Base-by-base conservation (phyloP, 2,797 vertebrate species). In the Syncerus caffer region DNA sequence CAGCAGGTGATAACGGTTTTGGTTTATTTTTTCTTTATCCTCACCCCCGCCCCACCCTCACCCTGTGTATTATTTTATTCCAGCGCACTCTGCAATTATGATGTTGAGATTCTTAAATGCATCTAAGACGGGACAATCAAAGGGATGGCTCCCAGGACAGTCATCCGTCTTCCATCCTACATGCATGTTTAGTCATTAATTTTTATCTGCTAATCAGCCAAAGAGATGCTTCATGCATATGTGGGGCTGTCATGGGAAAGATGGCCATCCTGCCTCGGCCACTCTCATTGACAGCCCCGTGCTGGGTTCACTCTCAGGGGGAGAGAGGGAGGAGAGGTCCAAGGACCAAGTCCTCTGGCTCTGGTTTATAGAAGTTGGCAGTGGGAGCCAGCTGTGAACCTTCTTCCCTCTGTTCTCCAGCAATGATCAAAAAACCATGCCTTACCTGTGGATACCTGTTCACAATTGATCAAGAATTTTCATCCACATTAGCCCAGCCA, bases 121-220 rank as follows among this genome's bases (percentile, higher is more conserved):
- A 27, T 42, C 47, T 23, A 34, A 86, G 93, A 82, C 64, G 87
- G 50, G 84, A 38, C 85, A 87, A 12, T 94, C 93, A 92, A 71
- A 25, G n/a, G 9, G 11, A 27, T 17, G 76, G 88, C 82, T 95
- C 93, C 92, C 83, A 7, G 74, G 90, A 76, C 47, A 17, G 91
- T 60, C 21, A 29, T 92, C 93, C 21, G 0, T 79, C 88, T 57
- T 85, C 96, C 9, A 27, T 16, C 71, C 58, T 3, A 2, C 50
- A 2, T 10, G 10, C n/a, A 13, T 16, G 23, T 53, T 90, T 57
- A 42, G 91, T 34, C 45, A n/a, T 47, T 50, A 25, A 23, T 79
- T 45, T 80, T 91, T 89, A 42, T 15, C 91, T 45, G 14, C 74
- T 62, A 11, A 12, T 38, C 88, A 34, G 67, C 86, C 62, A 21